phyloP scores from a whole-genome alignment of 2,888 invertebrate species.

The Lycia hirtaria region DNA sequence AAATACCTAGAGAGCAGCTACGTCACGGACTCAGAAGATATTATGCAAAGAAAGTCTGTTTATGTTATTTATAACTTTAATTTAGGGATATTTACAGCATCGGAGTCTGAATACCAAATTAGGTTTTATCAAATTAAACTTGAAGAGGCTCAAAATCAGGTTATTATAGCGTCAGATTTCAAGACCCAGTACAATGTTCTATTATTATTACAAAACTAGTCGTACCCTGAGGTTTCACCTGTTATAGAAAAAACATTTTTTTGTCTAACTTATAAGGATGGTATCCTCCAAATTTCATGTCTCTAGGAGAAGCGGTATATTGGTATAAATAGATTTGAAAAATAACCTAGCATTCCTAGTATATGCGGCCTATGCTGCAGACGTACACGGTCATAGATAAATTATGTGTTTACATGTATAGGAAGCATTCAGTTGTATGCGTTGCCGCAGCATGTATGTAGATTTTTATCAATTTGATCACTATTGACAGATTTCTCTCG shows the following conservation, averaged over 20 bases:
- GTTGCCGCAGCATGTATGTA: no score
- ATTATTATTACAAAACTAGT: not conserved
- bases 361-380: no score
- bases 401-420: no score
- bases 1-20: conserved; percentile 13
- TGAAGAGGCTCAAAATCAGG: conserved; percentile 35
- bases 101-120: conserved; percentile 43
- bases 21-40: conserved; percentile 10
- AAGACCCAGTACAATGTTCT: conserved; percentile 22
- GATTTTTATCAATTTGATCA: no score
- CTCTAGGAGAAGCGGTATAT: not conserved
- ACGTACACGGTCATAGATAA: no score
- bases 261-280: no score
- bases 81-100: conserved; percentile 37
- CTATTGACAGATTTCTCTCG: no score
- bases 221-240: not conserved
- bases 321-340: not conserved
- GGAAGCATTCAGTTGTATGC: no score
- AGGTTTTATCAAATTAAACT: conserved; percentile 52
- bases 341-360: no score
- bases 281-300: no score
- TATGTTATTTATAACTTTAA: conserved; percentile 29
- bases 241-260: no score
- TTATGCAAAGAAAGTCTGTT: conserved; percentile 28
- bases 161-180: conserved; percentile 46